These are phyloP conservation scores for Tiliacea citrago DNA, from an alignment of 2,888 invertebrate genomes.

Conservation along the genomic window DNA sequence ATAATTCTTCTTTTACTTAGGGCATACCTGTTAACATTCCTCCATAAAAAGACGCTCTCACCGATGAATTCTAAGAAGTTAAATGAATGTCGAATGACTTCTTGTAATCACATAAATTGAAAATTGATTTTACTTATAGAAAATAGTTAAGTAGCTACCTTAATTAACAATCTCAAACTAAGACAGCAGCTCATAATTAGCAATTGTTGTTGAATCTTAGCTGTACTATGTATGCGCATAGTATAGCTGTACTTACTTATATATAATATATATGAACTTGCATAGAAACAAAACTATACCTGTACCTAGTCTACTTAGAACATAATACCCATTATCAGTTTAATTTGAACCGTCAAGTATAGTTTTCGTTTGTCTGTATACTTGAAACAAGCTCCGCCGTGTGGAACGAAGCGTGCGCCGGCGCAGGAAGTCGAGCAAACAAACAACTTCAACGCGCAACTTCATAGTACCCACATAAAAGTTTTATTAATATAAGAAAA, in stretches of 20 bases:
- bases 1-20: background rate
- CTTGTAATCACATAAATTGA: background rate
- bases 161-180: background rate
- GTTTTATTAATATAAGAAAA: slow-evolving; percentile 11
- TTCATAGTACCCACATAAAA: slow-evolving; percentile 4
- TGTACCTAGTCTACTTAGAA: too few relatives aligned
- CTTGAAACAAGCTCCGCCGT: slow-evolving; percentile 51
- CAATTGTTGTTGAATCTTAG: background rate
- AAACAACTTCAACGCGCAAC: slow-evolving; percentile 64
- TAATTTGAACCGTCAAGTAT: slow-evolving; percentile 41
- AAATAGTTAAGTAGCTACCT: background rate
- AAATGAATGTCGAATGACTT: background rate
- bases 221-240: too few relatives aligned
- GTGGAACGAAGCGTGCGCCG: slow-evolving; percentile 75
- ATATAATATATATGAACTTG: too few relatives aligned
- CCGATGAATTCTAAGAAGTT: background rate
- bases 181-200: background rate
- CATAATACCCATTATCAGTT: slow-evolving; percentile 16
- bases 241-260: too few relatives aligned
- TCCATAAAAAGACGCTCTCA: background rate
- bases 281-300: background rate
- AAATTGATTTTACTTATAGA: background rate
- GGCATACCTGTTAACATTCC: background rate
- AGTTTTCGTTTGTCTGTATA: slow-evolving; percentile 42
- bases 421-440: slow-evolving; percentile 69